A percentile compares a stretch with the other conserved stretches of the same genome.
These are phyloP conservation scores for Lasioglossum lativentre DNA, from an alignment of 2,888 invertebrate species.

Conservation along the genomic window DNA sequence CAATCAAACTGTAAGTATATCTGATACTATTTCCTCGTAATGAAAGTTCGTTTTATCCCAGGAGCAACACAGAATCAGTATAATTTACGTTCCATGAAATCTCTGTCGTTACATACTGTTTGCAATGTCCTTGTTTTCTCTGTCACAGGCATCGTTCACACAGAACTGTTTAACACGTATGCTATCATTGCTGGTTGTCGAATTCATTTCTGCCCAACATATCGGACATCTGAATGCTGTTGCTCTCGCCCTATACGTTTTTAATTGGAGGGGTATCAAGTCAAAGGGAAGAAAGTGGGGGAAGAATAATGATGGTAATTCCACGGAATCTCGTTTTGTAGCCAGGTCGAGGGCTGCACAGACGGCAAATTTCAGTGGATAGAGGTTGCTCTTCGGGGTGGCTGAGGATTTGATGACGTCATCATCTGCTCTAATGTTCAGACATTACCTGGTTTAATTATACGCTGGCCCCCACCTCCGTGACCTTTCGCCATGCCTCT, in stretches of 20 bases:
- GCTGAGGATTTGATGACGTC: slow-evolving; percentile 76
- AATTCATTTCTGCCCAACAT: neutral
- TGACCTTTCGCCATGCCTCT: slow-evolving; percentile 56
- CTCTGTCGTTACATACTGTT: too few species aligned
- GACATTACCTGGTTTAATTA: slow-evolving; percentile 79
- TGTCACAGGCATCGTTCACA: neutral
- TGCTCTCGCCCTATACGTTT: slow-evolving; percentile 62
- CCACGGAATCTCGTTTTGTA: slow-evolving; percentile 62
- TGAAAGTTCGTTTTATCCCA: too few species aligned
- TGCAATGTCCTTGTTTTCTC: neutral
- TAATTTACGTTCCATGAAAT: too few species aligned
- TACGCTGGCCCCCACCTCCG: slow-evolving; percentile 64
- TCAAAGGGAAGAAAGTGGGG: slow-evolving; percentile 36
- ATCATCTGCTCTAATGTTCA: slow-evolving; percentile 79
- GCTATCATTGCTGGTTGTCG: neutral
- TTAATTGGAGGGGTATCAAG: slow-evolving; percentile 65
- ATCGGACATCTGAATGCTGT: slow-evolving; percentile 45
- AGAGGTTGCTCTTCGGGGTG: slow-evolving; percentile 50
- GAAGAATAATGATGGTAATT: slow-evolving; percentile 74
- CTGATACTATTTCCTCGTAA: too few species aligned
- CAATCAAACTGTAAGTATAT: too few species aligned
- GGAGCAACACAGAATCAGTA: too few species aligned
- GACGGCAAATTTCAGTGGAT: slow-evolving; percentile 68
- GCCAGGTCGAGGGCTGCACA: slow-evolving; percentile 54
- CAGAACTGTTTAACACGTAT: neutral